phyloP scores from a whole-genome alignment of 64 coral and sea anemone species.

The Anthopleura sola region DNA sequence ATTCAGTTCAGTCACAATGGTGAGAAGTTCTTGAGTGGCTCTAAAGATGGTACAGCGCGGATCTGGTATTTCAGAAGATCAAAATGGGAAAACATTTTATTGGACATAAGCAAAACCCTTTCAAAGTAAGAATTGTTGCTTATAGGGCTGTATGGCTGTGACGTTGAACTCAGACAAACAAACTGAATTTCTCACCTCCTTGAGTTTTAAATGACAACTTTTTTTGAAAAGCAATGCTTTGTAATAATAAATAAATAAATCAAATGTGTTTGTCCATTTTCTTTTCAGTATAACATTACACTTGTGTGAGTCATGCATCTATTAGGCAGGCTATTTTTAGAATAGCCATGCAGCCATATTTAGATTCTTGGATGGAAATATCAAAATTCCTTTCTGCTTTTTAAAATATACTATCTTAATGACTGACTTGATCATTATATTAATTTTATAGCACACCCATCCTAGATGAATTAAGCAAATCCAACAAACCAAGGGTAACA shows the following conservation, averaged over 20 bases:
- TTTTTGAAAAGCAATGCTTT: too few species aligned
- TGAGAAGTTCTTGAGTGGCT: slow-evolving; percentile 97
- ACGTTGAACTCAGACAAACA: too few species aligned
- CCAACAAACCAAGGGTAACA: slow-evolving; percentile 76
- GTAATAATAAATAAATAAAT: too few species aligned
- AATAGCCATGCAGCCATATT: too few species aligned
- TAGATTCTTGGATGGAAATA: not conserved
- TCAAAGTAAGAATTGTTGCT: slow-evolving; percentile 40
- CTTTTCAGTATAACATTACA: too few species aligned
- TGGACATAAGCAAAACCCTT: slow-evolving; percentile 70
- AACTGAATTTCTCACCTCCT: too few species aligned
- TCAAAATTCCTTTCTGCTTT: not conserved
- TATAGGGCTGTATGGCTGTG: too few species aligned
- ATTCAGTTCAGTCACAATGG: slow-evolving; percentile 94
- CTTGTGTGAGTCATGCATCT: too few species aligned
- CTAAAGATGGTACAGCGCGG: slow-evolving; percentile 90
- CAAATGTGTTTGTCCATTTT: too few species aligned
- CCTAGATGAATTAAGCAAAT: slow-evolving; percentile 61
- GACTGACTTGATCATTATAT: not conserved
- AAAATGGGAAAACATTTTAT: slow-evolving; percentile 74
- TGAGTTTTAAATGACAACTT: too few species aligned
- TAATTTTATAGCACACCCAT: slow-evolving; percentile 40
- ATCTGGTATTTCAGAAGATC: slow-evolving; percentile 95
- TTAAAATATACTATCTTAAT: too few species aligned
- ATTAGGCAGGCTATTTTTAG: too few species aligned